Conservation (phyloP, 2,797 vertebrate genomes). For the Sebastes itinus region DNA sequence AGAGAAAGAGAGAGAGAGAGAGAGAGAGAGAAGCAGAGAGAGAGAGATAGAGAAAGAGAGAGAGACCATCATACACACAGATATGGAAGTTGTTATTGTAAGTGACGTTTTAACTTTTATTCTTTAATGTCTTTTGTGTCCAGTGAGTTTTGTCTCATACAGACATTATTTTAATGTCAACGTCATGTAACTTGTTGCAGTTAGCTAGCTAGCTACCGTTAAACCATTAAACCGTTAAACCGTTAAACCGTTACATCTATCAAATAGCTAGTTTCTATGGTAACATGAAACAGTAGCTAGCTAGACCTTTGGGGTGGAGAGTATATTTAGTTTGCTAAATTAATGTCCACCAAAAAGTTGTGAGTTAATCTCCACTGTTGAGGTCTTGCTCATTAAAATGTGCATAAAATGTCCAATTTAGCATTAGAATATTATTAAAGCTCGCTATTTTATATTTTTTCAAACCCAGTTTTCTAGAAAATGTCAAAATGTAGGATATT, state of each 20-base stretch:
- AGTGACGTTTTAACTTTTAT: not conserved
- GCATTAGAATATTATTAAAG: not conserved
- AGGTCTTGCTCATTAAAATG: not conserved
- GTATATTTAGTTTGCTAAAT: not conserved
- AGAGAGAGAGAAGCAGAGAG: too few species aligned
- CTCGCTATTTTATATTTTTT: not conserved
- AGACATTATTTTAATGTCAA: not conserved
- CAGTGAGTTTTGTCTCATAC: not conserved
- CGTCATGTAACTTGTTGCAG: not conserved
- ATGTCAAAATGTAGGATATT: rapidly evolving
- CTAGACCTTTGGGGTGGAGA: not conserved
- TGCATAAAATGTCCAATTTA: not conserved
- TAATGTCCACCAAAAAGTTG: not conserved
- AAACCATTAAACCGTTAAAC: too few species aligned
- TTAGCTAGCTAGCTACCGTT: not conserved
- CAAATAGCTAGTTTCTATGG: not conserved
- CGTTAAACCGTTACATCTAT: not conserved
- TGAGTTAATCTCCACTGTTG: not conserved
- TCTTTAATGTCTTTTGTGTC: not conserved
- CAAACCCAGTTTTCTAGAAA: not conserved
- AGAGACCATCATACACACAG: too few species aligned
- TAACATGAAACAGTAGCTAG: not conserved
- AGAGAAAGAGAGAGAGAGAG: too few species aligned
- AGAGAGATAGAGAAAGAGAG: too few species aligned
- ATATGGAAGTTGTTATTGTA: not conserved